These are phyloP conservation scores for Drepanosiphum platanoidis DNA, from an alignment of 2,888 invertebrate species.

Conservation along the genomic window DNA sequence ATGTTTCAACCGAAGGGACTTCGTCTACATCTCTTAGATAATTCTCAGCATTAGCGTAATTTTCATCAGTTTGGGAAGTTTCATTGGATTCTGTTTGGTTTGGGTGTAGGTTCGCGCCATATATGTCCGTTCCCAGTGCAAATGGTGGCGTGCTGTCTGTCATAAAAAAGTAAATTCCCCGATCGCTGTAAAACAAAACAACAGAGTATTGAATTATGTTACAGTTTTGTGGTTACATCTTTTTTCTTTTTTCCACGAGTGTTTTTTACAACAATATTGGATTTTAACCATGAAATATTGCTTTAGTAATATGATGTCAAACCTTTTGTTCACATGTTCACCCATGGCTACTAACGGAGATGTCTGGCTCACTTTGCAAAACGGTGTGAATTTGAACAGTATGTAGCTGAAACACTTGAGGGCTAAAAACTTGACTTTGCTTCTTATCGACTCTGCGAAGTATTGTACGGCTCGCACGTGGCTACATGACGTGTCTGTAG, in stretches of 20 bases:
- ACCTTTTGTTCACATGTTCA: slow-evolving; percentile 70
- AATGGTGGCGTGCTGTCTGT: slow-evolving; percentile 83
- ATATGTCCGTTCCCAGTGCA: slow-evolving; percentile 70
- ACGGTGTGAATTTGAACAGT: slow-evolving; percentile 69
- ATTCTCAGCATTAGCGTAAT: not conserved
- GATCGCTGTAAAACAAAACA: slow-evolving; percentile 73
- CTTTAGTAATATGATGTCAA: too few relatives aligned
- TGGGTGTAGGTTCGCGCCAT: not conserved
- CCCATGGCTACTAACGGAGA: slow-evolving; percentile 70
- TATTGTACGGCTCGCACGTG: slow-evolving; percentile 73
- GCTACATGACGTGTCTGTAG: slow-evolving; percentile 71
- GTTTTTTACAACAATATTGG: too few relatives aligned
- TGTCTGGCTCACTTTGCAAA: slow-evolving; percentile 68
- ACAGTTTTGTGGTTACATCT: not conserved
- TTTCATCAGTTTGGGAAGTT: not conserved
- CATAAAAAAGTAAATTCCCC: slow-evolving; percentile 82
- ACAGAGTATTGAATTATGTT: not conserved
- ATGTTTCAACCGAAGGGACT: not conserved
- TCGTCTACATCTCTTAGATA: not conserved
- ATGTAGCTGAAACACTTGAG: slow-evolving; percentile 71
- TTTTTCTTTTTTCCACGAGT: not conserved
- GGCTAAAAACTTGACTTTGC: slow-evolving; percentile 71
- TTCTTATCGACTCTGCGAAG: slow-evolving; percentile 72
- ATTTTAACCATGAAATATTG: too few relatives aligned
- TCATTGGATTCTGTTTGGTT: not conserved